These are phyloP conservation scores for Tetrao urogallus DNA, from an alignment of 2,113 vertebrate genomes.

Conservation along the genomic window DNA sequence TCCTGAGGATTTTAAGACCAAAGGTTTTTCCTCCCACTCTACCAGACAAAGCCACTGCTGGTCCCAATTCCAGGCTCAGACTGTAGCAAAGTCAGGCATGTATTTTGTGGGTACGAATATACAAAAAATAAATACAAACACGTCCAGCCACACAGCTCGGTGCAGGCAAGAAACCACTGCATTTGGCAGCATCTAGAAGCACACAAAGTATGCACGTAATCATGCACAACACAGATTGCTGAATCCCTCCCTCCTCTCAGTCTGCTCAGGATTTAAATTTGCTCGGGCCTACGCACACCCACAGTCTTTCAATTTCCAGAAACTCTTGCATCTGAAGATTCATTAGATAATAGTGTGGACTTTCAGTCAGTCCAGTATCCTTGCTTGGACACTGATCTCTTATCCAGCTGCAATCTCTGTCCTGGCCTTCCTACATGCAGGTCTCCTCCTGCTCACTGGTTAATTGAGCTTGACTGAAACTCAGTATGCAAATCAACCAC, in stretches of 20 bases:
- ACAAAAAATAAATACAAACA: fast-evolving
- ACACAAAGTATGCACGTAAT: fast-evolving
- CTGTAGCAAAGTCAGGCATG: neutral
- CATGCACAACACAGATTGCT: fast-evolving
- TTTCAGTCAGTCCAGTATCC: neutral
- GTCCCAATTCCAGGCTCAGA: neutral
- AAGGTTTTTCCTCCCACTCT: neutral
- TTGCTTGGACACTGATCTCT: no score
- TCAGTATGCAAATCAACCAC: neutral
- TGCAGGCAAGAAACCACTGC: neutral
- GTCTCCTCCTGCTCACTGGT: neutral
- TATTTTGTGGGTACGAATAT: neutral
- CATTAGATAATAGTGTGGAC: neutral
- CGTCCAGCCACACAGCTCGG: neutral
- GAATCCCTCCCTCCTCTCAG: neutral
- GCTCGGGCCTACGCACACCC: neutral
- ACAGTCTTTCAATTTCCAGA: neutral
- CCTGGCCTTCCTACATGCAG: neutral
- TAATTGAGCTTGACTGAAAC: neutral
- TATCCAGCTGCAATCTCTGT: neutral
- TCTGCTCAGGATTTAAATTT: neutral
- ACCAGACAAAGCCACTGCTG: neutral
- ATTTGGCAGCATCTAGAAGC: neutral
- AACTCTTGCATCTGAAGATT: neutral
- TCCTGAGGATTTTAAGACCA: neutral